Evolutionary conservation across 1,140 invertebrate genomes (phyloP), one percentile per base, ranked within the genome.

Genomic region (Drosophila lowei): DNA sequence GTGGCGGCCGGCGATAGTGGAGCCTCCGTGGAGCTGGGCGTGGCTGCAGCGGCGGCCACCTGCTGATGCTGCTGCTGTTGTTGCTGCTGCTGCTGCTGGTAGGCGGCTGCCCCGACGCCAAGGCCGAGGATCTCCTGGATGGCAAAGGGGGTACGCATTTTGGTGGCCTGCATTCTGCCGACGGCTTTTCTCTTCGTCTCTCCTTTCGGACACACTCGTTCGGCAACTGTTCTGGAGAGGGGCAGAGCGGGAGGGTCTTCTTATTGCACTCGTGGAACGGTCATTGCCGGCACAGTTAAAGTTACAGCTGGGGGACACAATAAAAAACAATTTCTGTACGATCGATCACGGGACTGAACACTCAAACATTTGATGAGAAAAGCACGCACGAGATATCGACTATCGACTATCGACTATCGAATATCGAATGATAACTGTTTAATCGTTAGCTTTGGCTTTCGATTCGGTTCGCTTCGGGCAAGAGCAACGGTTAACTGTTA

Each of bases 41-140:
- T 79, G 72, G 85, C 80, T 66, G 65, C 68, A 1, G 74, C 43
- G 41, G 80, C 64, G 16, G 80, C 68, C 41, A 77, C 66, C 11
- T 72, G 74, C 15, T 65, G 72, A n/a, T 61, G 62, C 13, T 66
- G 66, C 23, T 78, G 78, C 0, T 79, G 66, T 3, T 77, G 73
- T 5, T 77, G 73, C 0, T 72, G 67, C 21, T 74, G 72, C 21
- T 90, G 80, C 23, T 88, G 77, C 42, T 77, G 83, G 18, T 83
- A 88, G 70, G 83, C 83, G 9, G 75, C 74, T 11, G 71, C 81
- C 18, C 95, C 95, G n/a, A 79, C 92, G 34, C 95, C 95, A 25
- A 98, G 92, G 4, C 97, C 97, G 81, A 98, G 93, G 74, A 98
- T 93, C 93, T 98, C 97, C 92, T 98, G 97, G 84, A 97, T 97